A percentile compares a stretch with the other conserved stretches of the same genome.
Conservation (phyloP, 2,888 invertebrate genomes). For the Amiota minor region DNA sequence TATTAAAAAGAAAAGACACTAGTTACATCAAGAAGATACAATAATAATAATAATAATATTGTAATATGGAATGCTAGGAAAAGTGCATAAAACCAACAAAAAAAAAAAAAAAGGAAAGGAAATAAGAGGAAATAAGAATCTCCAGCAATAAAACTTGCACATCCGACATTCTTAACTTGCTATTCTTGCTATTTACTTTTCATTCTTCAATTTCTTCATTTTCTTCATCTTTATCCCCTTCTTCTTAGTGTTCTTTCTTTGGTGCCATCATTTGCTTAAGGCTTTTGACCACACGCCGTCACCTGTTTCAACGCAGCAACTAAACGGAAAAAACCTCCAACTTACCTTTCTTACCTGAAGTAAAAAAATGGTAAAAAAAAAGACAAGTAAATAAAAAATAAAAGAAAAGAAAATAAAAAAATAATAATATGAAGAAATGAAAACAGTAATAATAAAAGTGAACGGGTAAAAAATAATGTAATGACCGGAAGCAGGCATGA, state of each 20-base stretch:
- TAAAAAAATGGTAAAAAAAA: constrained; percentile 6
- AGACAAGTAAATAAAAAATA: constrained; percentile 13
- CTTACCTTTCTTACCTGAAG: constrained; percentile 60
- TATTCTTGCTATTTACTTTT: neutral
- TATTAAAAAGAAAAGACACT: neutral
- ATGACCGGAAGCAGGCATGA: constrained; percentile 56
- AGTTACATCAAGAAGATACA: neutral
- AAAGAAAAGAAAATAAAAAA: constrained; percentile 32
- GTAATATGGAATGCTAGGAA: neutral
- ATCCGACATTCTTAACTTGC: constrained; percentile 17
- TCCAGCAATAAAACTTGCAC: constrained; percentile 58
- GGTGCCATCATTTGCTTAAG: constrained; percentile 3
- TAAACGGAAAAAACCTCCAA: constrained; percentile 29
- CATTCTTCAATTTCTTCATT: neutral
- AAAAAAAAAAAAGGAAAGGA: neutral
- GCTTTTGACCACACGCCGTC: constrained; percentile 8
- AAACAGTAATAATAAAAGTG: constrained; percentile 58
- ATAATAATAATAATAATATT: neutral
- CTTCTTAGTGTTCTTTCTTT: neutral
- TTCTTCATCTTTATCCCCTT: neutral
- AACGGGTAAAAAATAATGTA: constrained; percentile 49
- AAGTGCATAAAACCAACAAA: neutral
- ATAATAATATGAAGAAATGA: constrained; percentile 44
- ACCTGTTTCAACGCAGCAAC: neutral
- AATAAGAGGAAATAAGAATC: constrained; percentile 35